Conservation (phyloP, 2,113 vertebrate species). For the Gobius niger region DNA sequence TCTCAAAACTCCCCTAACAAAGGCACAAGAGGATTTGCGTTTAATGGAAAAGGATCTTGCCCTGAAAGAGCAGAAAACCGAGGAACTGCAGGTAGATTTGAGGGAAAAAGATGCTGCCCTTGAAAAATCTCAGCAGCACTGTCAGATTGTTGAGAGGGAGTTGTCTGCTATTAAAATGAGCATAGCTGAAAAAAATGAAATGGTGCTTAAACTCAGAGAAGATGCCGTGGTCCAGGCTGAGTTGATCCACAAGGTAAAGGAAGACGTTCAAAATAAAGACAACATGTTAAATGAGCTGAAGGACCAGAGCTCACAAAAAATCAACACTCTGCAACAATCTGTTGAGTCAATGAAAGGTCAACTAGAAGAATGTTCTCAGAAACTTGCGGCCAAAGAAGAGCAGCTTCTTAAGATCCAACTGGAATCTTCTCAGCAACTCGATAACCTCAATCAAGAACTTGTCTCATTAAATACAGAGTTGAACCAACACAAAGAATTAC, state of each 20-base stretch:
- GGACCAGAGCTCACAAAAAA: slow-evolving; percentile 22
- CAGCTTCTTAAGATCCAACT: too few relatives aligned
- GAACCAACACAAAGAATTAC: slow-evolving; percentile 11
- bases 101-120: slow-evolving; percentile 23
- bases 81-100: slow-evolving; percentile 20
- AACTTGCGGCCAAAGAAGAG: too few relatives aligned
- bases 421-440: too few relatives aligned
- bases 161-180: slow-evolving; percentile 18
- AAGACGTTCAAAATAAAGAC: slow-evolving; percentile 26
- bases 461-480: slow-evolving; percentile 24
- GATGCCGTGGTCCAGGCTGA: slow-evolving; percentile 23
- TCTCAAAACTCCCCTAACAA: slow-evolving; percentile 60
- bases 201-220: slow-evolving; percentile 33
- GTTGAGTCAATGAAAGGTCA: slow-evolving; percentile 65
- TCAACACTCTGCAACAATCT: slow-evolving; percentile 19
- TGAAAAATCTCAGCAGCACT: slow-evolving; percentile 27
- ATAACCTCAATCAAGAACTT: slow-evolving; percentile 57
- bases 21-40: slow-evolving; percentile 66
- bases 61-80: slow-evolving; percentile 25
- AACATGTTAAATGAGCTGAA: slow-evolving; percentile 14
- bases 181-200: slow-evolving; percentile 39
- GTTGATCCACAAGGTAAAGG: slow-evolving; percentile 24
- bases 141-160: slow-evolving; percentile 31
- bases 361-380: slow-evolving; percentile 51
- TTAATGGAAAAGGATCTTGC: slow-evolving; percentile 37